These are phyloP conservation scores for Calameuta pallipes DNA, from an alignment of 2,888 invertebrate genomes.

Conservation along the genomic window DNA sequence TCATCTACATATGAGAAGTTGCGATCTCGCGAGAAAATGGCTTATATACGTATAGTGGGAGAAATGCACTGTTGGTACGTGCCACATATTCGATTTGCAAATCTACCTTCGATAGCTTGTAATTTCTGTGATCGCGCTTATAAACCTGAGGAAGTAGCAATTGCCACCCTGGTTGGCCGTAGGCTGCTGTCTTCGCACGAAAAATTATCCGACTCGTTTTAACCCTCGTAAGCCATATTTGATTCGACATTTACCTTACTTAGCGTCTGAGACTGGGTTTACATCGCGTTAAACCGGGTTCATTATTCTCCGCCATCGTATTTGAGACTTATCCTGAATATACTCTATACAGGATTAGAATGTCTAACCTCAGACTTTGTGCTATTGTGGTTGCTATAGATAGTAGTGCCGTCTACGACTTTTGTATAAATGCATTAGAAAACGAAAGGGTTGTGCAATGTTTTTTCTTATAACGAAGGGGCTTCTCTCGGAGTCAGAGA, in stretches of 20 bases:
- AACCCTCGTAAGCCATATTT: neutral
- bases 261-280: neutral
- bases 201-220: neutral
- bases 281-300: neutral
- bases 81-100: neutral
- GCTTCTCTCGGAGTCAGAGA: neutral
- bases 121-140: neutral
- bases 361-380: neutral
- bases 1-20: neutral
- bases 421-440: neutral
- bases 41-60: neutral
- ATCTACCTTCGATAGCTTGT: neutral
- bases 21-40: neutral
- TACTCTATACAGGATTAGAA: neutral
- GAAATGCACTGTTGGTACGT: neutral
- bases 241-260: neutral
- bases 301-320: neutral
- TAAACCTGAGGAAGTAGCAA: neutral
- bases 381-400: too few species aligned
- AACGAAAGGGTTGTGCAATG: neutral
- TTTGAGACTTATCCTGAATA: neutral
- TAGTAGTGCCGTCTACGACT: neutral
- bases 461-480: neutral
- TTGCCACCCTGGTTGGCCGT: neutral
- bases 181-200: neutral